Evolutionary conservation across 2,888 invertebrate species (phyloP), one percentile per base, ranked within the genome.

Genomic region (Nymphalis urticae): DNA sequence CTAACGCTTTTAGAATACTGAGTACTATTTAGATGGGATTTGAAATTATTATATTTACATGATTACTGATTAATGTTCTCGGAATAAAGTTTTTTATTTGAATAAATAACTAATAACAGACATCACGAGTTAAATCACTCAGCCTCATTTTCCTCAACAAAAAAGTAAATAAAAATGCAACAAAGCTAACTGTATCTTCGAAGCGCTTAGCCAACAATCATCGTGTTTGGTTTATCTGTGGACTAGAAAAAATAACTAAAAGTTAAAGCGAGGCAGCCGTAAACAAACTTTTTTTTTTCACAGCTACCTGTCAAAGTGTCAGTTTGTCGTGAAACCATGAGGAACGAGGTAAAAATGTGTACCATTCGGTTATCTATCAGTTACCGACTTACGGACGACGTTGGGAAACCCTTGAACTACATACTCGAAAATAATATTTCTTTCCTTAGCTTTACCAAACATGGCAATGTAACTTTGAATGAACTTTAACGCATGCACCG

Each of bases 221-320:
- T 9, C n/a, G 17, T 58, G 36, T 58, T 58, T 58, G 58, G 19
- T 58, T 58, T 58, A 58, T 58, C 58, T 42, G 58, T 58, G 19
- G 42, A 58, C 58, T 42, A 42, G 36, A 58, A 58, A 58, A 58
- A 58, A 58, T 3, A 42, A 42, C 42, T 13, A 42, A 42, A 13
- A 19, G 8, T 13, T 42, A 42, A 58, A 56, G 54, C 32, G 8
- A 56, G 32, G 54, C 32, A 56, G 54, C 42, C 17, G 58, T 58
- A 58, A 58, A 58, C 58, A 58, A 42, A 58, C 27, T 42, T n/a
- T 36, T 56, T n/a, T 69, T 60, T 71, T 66, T 64, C 68, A 67
- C 71, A 68, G 70, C 69, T 69, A 70, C 68, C 71, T 73, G 73
- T 75, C 71, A 70, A 72, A 72, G 32, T 71, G 68, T 71, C 71